Evolutionary conservation across 2,797 vertebrate species (phyloP), one percentile per base, ranked within the genome.

Genomic region (Lithobates sylvaticus): DNA sequence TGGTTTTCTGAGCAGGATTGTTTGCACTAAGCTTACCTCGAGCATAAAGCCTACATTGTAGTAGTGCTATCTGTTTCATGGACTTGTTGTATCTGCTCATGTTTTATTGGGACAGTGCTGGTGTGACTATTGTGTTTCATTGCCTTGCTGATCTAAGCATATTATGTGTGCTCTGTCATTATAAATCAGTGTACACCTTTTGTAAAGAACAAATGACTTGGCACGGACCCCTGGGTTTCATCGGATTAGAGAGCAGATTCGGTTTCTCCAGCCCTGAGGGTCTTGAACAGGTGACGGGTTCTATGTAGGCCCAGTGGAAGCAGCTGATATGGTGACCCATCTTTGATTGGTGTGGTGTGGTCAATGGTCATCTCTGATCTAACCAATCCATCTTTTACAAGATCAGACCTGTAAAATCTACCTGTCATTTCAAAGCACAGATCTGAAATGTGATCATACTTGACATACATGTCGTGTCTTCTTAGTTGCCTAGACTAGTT

Each of bases 361-460:
- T 32, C 13, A 54, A 29, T 54, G 5, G 47, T 36, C 29, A 70
- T 70, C 47, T 42, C 23, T n/a, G n/a, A n/a, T 70, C 47, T 71
- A 23, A 64, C 13, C 6, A 4, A 27, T 61, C n/a, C 26, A 13
- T 78, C 8, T 54, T 70, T 50, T 34, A 34, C 26, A 8, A 3
- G 61, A 26, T 65, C 27, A n/a, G 78, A 12, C 44, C 15, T 61
- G 18, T 47, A 36, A 71, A 72, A 71, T 71, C 47, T 1, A 58
- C 29, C 47, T 72, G 80, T 73, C 80, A 73, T 64, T 42, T 21
- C n/a, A 29, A 81, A 73, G 80, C 68, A 72, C 44, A 3, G 44
- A 13, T 13, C 10, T 85, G 83, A 79, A 79, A 85, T 85, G 29
- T 73, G 76, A 79, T 78, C 64, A 76, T n/a, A 61, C 36, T 39